Evolutionary conservation across 2,797 vertebrate genomes (phyloP).

Genomic region (Cygnus olor): DNA sequence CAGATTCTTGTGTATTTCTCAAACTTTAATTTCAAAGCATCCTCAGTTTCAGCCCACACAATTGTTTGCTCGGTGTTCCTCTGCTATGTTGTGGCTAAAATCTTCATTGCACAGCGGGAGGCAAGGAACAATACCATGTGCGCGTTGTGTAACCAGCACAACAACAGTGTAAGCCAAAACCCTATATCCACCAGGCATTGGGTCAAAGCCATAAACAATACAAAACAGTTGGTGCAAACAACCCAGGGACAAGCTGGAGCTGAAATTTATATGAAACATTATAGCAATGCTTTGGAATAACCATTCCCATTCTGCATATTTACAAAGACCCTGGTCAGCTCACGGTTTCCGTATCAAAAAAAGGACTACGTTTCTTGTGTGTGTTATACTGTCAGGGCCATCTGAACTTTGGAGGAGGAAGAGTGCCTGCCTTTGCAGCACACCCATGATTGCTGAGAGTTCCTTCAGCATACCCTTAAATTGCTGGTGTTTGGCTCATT

Average conservation of each 20-base stretch:
- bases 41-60: background rate
- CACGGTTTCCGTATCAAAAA: background rate
- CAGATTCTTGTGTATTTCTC: background rate
- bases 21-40: background rate
- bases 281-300: background rate
- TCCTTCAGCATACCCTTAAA: slow-evolving; percentile 27
- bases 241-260: background rate
- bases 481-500: slow-evolving; percentile 42
- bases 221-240: background rate
- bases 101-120: background rate
- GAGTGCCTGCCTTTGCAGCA: background rate
- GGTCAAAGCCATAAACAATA: background rate
- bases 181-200: background rate
- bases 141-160: background rate
- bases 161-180: background rate
- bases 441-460: background rate
- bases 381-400: background rate
- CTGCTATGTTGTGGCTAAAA: background rate
- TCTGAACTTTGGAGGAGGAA: background rate
- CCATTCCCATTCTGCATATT: background rate
- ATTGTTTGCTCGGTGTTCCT: background rate
- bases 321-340: background rate
- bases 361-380: accelerated
- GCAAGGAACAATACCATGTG: background rate
- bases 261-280: background rate